Percentiles rank a stretch among this genome's conserved stretches.
phyloP scores from a whole-genome alignment of 2,797 vertebrate species.

The Enteromius anoplus region DNA sequence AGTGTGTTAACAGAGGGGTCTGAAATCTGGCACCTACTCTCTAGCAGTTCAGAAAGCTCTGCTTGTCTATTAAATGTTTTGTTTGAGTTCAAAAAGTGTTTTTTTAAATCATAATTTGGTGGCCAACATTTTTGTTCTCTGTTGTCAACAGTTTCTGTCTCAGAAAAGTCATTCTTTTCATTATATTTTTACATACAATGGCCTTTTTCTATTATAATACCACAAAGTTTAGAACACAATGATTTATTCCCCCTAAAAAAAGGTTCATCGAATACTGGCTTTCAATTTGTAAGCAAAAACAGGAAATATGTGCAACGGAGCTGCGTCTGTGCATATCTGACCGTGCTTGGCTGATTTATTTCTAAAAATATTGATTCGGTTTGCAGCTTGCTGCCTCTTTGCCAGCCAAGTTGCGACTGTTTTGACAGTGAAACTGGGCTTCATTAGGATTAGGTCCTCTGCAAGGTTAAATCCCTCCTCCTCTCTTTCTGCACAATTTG shows the following conservation, averaged over 20 bases:
- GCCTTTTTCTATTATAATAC: not conserved
- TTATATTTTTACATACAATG: not conserved
- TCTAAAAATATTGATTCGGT: slow-evolving; percentile 46
- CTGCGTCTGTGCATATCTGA: slow-evolving; percentile 1
- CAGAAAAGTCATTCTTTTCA: not conserved
- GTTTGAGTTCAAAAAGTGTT: not conserved
- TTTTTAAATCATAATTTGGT: not conserved
- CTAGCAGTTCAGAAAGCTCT: not conserved
- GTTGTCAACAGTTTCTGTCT: not conserved
- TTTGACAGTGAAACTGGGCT: slow-evolving; percentile 1
- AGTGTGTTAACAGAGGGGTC: slow-evolving; percentile 55
- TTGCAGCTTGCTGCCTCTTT: slow-evolving; percentile 12
- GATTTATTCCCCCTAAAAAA: not conserved
- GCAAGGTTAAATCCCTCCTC: not conserved
- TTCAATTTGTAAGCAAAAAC: not conserved
- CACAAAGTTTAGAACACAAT: not conserved
- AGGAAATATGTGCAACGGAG: slow-evolving; percentile 2
- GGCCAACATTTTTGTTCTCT: not conserved
- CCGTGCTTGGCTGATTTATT: slow-evolving; percentile 11
- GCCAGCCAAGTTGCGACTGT: slow-evolving; percentile 40
- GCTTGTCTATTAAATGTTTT: not conserved
- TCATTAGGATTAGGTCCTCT: slow-evolving; percentile 5
- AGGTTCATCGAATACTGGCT: not conserved
- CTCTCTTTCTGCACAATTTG: not conserved
- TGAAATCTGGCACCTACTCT: slow-evolving; percentile 70